Percentiles rank a stretch among this genome's conserved stretches.
Evolutionary conservation across 2,113 vertebrate species (phyloP).

Genomic region (Hippopotamus amphibius): DNA sequence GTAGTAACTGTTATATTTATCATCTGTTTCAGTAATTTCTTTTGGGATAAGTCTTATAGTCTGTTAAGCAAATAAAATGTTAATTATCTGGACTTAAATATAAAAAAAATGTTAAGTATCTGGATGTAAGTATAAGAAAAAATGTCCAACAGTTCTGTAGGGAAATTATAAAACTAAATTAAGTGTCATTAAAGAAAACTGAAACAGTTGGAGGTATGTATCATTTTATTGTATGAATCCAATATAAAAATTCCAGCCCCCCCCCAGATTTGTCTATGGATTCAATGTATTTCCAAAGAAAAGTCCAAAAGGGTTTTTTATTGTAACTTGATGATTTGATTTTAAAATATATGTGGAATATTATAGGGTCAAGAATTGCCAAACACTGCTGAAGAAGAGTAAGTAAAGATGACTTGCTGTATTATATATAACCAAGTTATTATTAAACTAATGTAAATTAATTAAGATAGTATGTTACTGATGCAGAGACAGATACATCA

Average conservation of each 20-base stretch:
- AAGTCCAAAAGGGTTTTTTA: not conserved
- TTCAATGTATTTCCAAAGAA: not conserved
- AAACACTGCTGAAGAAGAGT: not conserved
- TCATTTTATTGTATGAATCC: not conserved
- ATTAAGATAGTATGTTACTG: not conserved
- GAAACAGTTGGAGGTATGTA: not conserved
- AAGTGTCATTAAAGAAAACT: not conserved
- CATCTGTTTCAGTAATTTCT: not conserved
- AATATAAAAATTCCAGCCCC: not conserved
- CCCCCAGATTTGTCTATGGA: not conserved
- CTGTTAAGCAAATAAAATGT: not conserved
- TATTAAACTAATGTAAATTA: not conserved
- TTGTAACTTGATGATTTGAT: not conserved
- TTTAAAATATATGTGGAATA: not conserved
- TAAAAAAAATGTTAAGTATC: not conserved
- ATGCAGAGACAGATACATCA: not conserved
- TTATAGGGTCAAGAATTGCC: not conserved
- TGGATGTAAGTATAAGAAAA: not conserved
- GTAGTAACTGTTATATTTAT: not conserved
- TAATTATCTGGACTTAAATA: not conserved
- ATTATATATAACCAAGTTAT: not conserved
- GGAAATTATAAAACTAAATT: not conserved
- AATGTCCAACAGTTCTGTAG: not conserved
- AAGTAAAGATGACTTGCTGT: not conserved
- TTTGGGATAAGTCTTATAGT: not conserved